Conservation (phyloP, 2,888 invertebrate species). For the Standfussiana lucernea region DNA sequence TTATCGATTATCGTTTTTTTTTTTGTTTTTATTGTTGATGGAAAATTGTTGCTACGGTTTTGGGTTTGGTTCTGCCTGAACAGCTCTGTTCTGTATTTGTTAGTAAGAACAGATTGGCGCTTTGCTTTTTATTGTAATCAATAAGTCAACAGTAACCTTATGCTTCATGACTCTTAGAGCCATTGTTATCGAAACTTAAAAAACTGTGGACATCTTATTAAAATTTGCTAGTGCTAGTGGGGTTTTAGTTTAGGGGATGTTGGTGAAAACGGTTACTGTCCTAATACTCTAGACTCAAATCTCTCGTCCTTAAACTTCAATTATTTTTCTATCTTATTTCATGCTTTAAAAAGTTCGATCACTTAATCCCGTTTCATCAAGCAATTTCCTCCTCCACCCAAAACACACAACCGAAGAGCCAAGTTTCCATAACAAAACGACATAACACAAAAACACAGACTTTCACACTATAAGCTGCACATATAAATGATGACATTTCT, state of each 20-base stretch:
- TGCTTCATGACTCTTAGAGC: background rate
- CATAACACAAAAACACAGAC: conserved; percentile 55
- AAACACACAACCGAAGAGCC: background rate
- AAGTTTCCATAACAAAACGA: conserved; percentile 38
- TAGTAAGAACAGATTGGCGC: background rate
- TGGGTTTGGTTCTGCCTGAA: conserved; percentile 9
- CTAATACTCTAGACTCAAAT: background rate
- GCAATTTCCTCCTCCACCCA: background rate
- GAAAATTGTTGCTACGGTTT: conserved; percentile 25
- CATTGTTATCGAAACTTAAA: no score
- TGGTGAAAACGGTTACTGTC: no score
- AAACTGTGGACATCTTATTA: no score
- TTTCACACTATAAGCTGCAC: conserved; percentile 64
- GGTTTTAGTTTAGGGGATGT: no score
- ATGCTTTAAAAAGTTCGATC: background rate
- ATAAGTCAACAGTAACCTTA: background rate
- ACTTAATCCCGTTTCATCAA: background rate
- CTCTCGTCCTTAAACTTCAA: background rate
- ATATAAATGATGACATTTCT: conserved; percentile 62
- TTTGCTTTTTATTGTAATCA: background rate
- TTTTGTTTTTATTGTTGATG: conserved; percentile 17
- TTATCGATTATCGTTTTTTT: conserved; percentile 46
- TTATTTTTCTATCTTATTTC: background rate
- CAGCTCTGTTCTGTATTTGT: background rate
- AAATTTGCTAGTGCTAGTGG: background rate